Conservation (phyloP, 2,113 vertebrate genomes). For the Heterocephalus glaber region DNA sequence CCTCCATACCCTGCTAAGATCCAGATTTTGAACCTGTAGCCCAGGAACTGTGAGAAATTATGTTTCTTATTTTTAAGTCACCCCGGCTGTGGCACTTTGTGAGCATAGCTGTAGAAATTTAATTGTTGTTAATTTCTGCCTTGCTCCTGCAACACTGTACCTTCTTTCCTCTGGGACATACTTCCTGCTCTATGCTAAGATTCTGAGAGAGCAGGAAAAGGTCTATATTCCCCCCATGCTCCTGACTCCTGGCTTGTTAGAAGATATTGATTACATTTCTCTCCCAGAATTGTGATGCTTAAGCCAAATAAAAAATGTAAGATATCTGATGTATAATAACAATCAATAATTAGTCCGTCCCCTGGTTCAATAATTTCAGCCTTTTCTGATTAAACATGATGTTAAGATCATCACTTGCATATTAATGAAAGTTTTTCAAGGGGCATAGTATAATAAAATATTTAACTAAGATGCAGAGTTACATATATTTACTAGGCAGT, state of each 20-base stretch:
- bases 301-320: neutral
- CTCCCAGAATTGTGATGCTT: neutral
- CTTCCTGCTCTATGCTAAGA: neutral
- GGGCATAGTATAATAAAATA: slow-evolving; percentile 2
- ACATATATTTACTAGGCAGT: neutral
- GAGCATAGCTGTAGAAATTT: neutral
- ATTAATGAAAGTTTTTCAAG: slow-evolving; percentile 1
- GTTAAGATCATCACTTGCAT: neutral
- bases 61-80: neutral
- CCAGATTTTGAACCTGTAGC: neutral
- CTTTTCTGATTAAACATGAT: neutral
- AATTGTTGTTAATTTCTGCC: neutral
- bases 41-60: neutral
- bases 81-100: neutral
- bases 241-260: neutral
- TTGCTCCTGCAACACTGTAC: neutral
- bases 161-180: neutral
- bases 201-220: neutral
- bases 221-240: neutral
- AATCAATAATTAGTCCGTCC: neutral
- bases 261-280: neutral
- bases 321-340: neutral
- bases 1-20: neutral
- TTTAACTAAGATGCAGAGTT: neutral
- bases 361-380: neutral